Evolutionary conservation across 2,113 vertebrate genomes (phyloP).

Genomic region (Prionailurus bengalensis): DNA sequence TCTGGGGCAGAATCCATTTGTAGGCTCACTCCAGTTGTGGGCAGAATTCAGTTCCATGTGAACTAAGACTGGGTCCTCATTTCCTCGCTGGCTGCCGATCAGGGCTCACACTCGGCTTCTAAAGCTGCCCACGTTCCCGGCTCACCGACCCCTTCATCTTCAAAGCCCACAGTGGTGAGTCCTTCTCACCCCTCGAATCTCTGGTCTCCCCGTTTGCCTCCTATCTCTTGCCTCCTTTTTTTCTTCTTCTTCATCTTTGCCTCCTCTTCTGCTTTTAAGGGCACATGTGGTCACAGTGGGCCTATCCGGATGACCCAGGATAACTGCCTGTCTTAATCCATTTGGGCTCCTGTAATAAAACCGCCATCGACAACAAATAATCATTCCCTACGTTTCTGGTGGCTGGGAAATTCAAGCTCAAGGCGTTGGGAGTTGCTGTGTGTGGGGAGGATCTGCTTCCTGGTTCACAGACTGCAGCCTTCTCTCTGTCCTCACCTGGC

Average conservation of each 20-base stretch:
- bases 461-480: not conserved
- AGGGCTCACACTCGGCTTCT: not conserved
- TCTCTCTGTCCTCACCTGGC: not conserved
- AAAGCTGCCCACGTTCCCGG: not conserved
- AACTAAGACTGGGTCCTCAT: not conserved
- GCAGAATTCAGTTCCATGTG: not conserved
- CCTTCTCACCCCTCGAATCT: not conserved
- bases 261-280: not conserved
- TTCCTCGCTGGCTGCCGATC: not conserved
- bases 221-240: not conserved
- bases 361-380: not conserved
- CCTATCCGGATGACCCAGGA: not conserved
- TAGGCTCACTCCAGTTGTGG: not conserved
- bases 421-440: not conserved
- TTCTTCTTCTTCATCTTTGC: not conserved
- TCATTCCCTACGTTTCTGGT: not conserved
- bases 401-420: not conserved
- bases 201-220: not conserved
- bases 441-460: not conserved
- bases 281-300: not conserved
- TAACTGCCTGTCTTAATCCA: not conserved
- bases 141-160: not conserved
- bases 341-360: not conserved
- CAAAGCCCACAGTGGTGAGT: not conserved
- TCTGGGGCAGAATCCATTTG: not conserved